A percentile compares a stretch with the other conserved stretches of the same genome.
Conservation (phyloP, 2,888 invertebrate genomes). For the Andrena camellia region DNA sequence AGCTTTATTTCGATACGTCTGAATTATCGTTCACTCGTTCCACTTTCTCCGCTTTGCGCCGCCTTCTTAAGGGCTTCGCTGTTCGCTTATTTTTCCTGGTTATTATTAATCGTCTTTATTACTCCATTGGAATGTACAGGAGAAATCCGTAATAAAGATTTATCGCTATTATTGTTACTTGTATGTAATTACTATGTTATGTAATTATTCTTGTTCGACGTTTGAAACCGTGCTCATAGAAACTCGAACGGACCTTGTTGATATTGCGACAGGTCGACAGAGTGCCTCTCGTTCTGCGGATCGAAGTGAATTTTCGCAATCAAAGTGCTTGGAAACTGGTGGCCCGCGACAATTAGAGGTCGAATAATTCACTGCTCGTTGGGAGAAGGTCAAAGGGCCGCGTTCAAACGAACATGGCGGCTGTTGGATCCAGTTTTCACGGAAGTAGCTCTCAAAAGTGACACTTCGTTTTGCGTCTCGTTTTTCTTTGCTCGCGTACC, state of each 20-base stretch:
- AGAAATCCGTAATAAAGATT: too few relatives aligned
- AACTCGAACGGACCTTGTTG: background rate
- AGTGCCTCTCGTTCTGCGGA: background rate
- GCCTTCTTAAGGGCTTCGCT: too few relatives aligned
- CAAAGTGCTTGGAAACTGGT: conserved; percentile 26
- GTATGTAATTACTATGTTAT: too few relatives aligned
- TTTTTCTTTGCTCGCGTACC: background rate
- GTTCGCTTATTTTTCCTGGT: too few relatives aligned
- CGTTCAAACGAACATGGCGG: background rate
- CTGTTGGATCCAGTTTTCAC: background rate
- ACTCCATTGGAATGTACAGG: too few relatives aligned
- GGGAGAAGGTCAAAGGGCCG: conserved; percentile 36
- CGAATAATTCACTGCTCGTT: conserved; percentile 30
- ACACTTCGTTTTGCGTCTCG: background rate
- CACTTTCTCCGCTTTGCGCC: too few relatives aligned
- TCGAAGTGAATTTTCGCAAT: conserved; percentile 23
- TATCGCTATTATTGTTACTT: too few relatives aligned
- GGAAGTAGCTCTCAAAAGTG: background rate
- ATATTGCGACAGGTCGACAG: background rate
- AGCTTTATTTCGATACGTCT: too few relatives aligned
- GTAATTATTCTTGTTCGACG: conserved; percentile 3
- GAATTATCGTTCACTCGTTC: too few relatives aligned
- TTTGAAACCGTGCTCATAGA: background rate
- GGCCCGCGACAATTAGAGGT: conserved; percentile 28
- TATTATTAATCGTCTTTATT: too few relatives aligned